Evolutionary conservation across 2,797 vertebrate species (phyloP).

Genomic region (Typhlichthys subterraneus): DNA sequence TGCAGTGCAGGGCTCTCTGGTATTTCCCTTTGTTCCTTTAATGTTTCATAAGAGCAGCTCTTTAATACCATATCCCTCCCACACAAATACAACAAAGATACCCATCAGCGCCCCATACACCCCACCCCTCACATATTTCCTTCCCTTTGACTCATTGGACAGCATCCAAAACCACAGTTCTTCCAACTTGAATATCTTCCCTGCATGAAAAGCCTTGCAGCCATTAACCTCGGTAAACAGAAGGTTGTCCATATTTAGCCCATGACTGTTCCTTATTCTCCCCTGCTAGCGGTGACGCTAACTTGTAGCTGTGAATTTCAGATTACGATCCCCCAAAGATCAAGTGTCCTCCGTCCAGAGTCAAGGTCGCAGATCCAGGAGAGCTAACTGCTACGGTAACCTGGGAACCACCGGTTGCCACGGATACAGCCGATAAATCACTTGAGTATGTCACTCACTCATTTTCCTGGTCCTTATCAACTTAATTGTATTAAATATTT

Average conservation of each 20-base stretch:
- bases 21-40: slow-evolving; percentile 7
- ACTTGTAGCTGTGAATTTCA: slow-evolving; percentile 55
- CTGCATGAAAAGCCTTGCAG: slow-evolving; percentile 2
- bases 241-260: neutral
- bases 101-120: neutral
- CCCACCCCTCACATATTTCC: slow-evolving; percentile 24
- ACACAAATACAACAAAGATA: slow-evolving; percentile 31
- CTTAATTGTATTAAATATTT: neutral
- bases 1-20: slow-evolving; percentile 11
- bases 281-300: neutral
- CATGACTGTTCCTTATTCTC: slow-evolving; percentile 9
- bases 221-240: slow-evolving; percentile 6
- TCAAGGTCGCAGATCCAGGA: slow-evolving; percentile 89
- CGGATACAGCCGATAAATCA: slow-evolving; percentile 86
- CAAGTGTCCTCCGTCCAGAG: slow-evolving; percentile 88
- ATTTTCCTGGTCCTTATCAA: slow-evolving; percentile 12
- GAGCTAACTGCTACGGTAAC: slow-evolving; percentile 85
- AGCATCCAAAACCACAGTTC: slow-evolving; percentile 19
- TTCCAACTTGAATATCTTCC: slow-evolving; percentile 9
- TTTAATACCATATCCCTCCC: slow-evolving; percentile 9
- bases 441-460: slow-evolving; percentile 78
- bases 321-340: slow-evolving; percentile 95
- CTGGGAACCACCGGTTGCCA: slow-evolving; percentile 88
- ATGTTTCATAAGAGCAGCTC: slow-evolving; percentile 20
- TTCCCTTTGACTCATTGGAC: slow-evolving; percentile 29